Conservation (phyloP, 2,888 invertebrate species). For the Bombylius discolor region DNA sequence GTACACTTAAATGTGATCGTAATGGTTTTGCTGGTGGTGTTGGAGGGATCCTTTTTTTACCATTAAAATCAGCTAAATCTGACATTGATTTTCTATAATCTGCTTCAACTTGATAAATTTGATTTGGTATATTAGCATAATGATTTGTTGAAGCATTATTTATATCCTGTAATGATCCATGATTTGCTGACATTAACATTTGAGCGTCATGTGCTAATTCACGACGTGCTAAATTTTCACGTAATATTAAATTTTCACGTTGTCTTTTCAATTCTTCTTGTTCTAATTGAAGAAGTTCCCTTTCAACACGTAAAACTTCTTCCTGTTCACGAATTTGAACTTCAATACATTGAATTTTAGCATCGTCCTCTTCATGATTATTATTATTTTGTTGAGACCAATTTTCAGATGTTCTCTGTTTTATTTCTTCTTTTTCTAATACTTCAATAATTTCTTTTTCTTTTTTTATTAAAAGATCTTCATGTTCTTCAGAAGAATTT, state of each 20-base stretch:
- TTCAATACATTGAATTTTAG: constrained; percentile 48
- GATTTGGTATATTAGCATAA: constrained; percentile 27
- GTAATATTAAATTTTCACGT: constrained; percentile 53
- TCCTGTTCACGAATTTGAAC: constrained; percentile 54
- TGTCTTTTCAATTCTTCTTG: constrained; percentile 65
- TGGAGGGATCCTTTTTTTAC: constrained; percentile 27
- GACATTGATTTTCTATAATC: constrained; percentile 47
- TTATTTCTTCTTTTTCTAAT: constrained; percentile 49
- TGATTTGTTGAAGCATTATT: constrained; percentile 35
- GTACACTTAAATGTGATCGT: constrained; percentile 22
- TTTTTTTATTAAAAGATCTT: constrained; percentile 44
- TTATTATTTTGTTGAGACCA: neutral
- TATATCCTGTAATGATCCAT: constrained; percentile 50
- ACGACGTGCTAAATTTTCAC: constrained; percentile 47
- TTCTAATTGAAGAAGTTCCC: constrained; percentile 62
- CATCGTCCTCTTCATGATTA: constrained; percentile 22
- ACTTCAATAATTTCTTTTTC: constrained; percentile 53
- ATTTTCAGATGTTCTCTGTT: constrained; percentile 19
- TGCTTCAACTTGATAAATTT: constrained; percentile 31
- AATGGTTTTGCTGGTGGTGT: constrained; percentile 45
- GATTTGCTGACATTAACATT: constrained; percentile 31
- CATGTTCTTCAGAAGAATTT: constrained; percentile 66
- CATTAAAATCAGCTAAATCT: constrained; percentile 29
- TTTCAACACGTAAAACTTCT: constrained; percentile 64
- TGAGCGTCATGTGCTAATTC: constrained; percentile 37